Evolutionary conservation across 2,888 invertebrate genomes (phyloP), one percentile per base, ranked within the genome.

Genomic region (Diplolepis rosae): DNA sequence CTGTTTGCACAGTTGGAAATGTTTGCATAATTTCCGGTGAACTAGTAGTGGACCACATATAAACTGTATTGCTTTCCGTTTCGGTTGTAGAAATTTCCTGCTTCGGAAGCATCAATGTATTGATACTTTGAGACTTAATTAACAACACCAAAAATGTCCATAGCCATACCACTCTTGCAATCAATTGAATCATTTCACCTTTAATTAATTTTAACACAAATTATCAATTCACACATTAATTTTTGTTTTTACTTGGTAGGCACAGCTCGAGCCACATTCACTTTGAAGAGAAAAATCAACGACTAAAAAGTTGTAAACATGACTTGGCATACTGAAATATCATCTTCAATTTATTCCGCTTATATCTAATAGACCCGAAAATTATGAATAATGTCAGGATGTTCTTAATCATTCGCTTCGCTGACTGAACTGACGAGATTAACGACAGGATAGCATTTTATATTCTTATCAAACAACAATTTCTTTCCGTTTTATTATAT

Each of bases 361-460:
- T 51, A 28, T 68, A 65, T 68, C 61, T 42, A 54, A 68, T 39
- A 27, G 15, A 65, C 35, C 51, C 15, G n/a, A 35, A 69, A 56
- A 67, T 72, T 74, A 70, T 28, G 5, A 51, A 56, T 79, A 79
- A 84, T 85, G 82, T 75, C 56, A 61, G 70, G 72, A 80, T 79
- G 72, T 65, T 45, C 39, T 18, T 75, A 72, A 85, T 86, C 79
- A 84, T 83, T 80, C 80, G 84, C 75, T 81, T 82, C 84, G 86
- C 78, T 84, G 85, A 72, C 30, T 71, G 66, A 75, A 66, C 69
- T 77, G 75, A 78, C 52, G 56, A 75, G 68, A 69, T 73, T 69
- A 39, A 61, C 56, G 22, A 15, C 1, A 27, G 15, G 22, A 32
- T 54, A 28, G 1, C 9, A 9, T 1, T 0, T 1, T 7, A 9